phyloP scores from a whole-genome alignment of 2,113 vertebrate genomes.

The Pomatostomus ruficeps region DNA sequence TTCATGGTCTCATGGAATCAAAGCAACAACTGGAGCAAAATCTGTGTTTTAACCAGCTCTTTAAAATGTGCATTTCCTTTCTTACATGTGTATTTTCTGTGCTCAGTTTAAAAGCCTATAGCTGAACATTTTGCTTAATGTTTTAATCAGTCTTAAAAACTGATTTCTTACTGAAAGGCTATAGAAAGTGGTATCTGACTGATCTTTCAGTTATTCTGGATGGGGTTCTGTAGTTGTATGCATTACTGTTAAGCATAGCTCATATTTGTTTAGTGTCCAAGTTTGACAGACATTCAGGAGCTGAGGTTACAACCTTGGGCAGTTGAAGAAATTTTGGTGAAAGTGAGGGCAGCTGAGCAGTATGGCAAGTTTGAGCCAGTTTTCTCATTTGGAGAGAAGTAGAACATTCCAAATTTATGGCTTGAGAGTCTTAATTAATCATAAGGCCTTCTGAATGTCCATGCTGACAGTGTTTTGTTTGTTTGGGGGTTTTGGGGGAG shows the following conservation, averaged over 20 bases:
- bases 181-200: neutral
- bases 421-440: neutral
- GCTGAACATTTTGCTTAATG: neutral
- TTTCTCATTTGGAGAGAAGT: neutral
- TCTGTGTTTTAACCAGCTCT: neutral
- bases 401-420: neutral
- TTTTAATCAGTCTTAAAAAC: neutral
- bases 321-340: neutral
- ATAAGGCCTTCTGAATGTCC: neutral
- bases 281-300: neutral
- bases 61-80: neutral
- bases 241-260: neutral
- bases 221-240: neutral
- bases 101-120: neutral
- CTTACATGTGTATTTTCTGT: neutral
- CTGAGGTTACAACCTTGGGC: neutral
- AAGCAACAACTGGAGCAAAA: neutral
- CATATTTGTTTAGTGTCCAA: neutral
- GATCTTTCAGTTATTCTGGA: neutral
- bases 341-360: neutral
- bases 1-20: slow-evolving; percentile 26
- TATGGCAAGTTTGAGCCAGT: neutral
- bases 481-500: neutral
- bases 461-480: neutral
- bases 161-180: neutral